Base-by-base conservation (phyloP, 2,888 invertebrate genomes). In the Rhimphoctona megacephalus region DNA sequence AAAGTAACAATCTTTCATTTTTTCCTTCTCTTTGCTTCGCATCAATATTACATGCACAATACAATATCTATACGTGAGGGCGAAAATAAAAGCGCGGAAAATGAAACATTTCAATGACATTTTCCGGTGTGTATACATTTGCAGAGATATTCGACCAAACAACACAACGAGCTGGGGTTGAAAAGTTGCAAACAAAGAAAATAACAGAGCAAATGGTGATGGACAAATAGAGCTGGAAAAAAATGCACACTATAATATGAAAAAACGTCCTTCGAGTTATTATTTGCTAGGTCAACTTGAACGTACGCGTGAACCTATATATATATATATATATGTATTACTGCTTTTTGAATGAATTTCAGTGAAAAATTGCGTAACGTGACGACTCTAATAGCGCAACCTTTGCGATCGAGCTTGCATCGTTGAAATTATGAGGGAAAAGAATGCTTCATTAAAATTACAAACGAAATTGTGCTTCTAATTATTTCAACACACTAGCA, bases 31-130 rank as follows among this genome's bases (percentile, higher is more conserved):
- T 49, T 39, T 67, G 46, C 25, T 25, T 74, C 64, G 43, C 61
- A 70, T 57, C 73, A 57, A 80, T 74, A 80, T 66, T 54, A 70
- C 49, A 70, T 72, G 22, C 36, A 25, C 43, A 17, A 30, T 19
- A 17, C 33, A 72, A 46, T 72, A 64, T 72, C 52, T 25, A 25
- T 36, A 64, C 11, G 19, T 30, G 17, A n/a, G 33, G 0, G 36
- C 9, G 49, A 64, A 66, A 81, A 77, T 73, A 85, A 82, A 87
- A 83, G 73, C 66, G 57, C 52, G 61, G 69, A 79, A 85, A 87
- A 85, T 77, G 57, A 72, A 85, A 80, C 57, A 85, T 80, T 81
- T 72, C 79, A 73, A 83, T 87, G 76, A 73, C 43, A 80, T 72
- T 80, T 87, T 85, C 66, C 67, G 64, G 70, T 19, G 54, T 54